A percentile compares a stretch with the other conserved stretches of the same genome.
Evolutionary conservation across 2,888 invertebrate genomes (phyloP).

Genomic region (Vannuccia rotundouncinata): DNA sequence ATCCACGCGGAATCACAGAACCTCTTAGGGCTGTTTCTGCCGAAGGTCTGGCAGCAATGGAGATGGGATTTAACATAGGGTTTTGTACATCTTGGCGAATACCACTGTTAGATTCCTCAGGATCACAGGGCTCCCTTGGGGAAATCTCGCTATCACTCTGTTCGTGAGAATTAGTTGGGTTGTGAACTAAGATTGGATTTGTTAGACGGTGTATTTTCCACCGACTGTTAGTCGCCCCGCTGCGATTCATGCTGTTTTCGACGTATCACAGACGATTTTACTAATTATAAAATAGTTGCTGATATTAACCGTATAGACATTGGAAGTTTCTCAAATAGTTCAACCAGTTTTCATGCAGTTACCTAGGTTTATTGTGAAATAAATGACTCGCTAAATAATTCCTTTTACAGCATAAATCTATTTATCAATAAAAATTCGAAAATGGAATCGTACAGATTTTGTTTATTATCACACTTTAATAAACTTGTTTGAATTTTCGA

Average conservation of each 20-base stretch:
- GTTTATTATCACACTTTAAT: too few relatives aligned
- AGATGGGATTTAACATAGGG: neutral
- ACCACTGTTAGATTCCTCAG: neutral
- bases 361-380: too few relatives aligned
- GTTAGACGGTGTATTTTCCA: conserved; percentile 1
- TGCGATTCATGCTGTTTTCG: neutral
- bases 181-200: conserved; percentile 5
- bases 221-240: neutral
- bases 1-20: neutral
- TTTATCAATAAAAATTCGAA: too few relatives aligned
- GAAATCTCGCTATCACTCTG: neutral
- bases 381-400: too few relatives aligned
- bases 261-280: neutral
- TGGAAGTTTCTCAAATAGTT: too few relatives aligned
- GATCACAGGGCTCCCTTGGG: neutral
- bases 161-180: conserved; percentile 2
- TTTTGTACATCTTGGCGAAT: neutral
- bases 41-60: neutral
- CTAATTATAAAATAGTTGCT: neutral
- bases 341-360: too few relatives aligned
- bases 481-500: too few relatives aligned
- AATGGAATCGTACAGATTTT: too few relatives aligned
- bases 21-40: neutral
- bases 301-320: too few relatives aligned
- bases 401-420: neutral